Evolutionary conservation across 1,140 invertebrate species (phyloP).

Genomic region (Papilio glaucus): DNA sequence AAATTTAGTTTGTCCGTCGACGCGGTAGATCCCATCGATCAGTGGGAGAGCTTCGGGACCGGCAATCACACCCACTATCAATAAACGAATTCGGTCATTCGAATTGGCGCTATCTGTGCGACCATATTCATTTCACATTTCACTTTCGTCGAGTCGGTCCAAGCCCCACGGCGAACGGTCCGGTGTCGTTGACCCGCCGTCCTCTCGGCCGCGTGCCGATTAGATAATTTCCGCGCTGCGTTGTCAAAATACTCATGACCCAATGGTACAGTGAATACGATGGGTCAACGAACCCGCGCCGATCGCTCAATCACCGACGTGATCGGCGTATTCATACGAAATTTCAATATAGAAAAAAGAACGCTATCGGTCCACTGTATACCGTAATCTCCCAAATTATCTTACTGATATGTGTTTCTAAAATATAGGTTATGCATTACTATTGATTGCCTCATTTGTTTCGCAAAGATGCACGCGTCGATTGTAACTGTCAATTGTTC

Average conservation of each 20-base stretch:
- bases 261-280: constrained; percentile 79
- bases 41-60: constrained; percentile 38
- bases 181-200: constrained; percentile 72
- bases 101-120: constrained; percentile 53
- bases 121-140: constrained; percentile 67
- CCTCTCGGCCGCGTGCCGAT: constrained; percentile 79
- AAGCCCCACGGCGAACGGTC: constrained; percentile 62
- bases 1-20: constrained; percentile 2
- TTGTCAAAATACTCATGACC: constrained; percentile 83
- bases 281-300: constrained; percentile 67
- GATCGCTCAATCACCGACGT: constrained; percentile 64
- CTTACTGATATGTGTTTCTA: constrained; percentile 38
- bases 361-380: constrained; percentile 58
- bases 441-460: constrained; percentile 30
- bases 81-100: constrained; percentile 59
- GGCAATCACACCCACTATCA: constrained; percentile 52
- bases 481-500: constrained; percentile 13
- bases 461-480: neutral
- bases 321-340: constrained; percentile 52
- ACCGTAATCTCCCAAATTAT: constrained; percentile 53
- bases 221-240: constrained; percentile 82
- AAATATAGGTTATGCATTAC: constrained; percentile 35
- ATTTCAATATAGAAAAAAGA: constrained; percentile 55
- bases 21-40: constrained; percentile 23
- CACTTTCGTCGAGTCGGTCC: constrained; percentile 72